Evolutionary conservation across 2,113 vertebrate species (phyloP), one percentile per base, ranked within the genome.

Genomic region (Pimephales promelas): DNA sequence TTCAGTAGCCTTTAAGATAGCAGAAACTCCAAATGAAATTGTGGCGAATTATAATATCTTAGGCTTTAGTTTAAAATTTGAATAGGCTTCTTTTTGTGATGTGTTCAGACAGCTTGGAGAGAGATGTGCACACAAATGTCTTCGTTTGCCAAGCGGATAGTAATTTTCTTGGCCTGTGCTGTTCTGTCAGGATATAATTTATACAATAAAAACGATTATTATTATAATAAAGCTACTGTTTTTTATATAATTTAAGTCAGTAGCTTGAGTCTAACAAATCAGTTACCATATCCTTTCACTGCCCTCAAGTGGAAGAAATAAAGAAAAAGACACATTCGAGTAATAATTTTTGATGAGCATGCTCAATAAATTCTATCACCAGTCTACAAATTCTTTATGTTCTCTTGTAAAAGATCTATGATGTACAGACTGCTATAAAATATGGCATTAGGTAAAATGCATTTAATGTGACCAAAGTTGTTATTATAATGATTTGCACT

Each of bases 261-360:
- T 52, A 28, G 24, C 45, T 54, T 54, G 5, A 57, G 72, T 74
- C 3, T 52, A 52, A 40, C 22, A n/a, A 56, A 54, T 75, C 47
- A 56, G 22, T 56, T 22, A 8, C 52, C 43, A 45, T 24, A 71
- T 40, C 73, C 28, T 81, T 59, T 34, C 72, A 89, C 78, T 87
- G 88, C 86, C 82, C 78, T 77, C 88, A 54, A 56, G 78, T 81
- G 57, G 43, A 59, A 16, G 22, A 72, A 3, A 61, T 10, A n/a
- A 56, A 68, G 0, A 40, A 40, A 40, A 40, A 56, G 5, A 10
- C 16, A n/a, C 24, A 20, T 31, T 49, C 28, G 20, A 64, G 20
- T 45, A n/a, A 68, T 68, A 40, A 20, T 20, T 16, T 66, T 66
- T 16, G 10, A 36, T 22, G 3, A 54, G 13, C 9, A 59, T n/a